Evolutionary conservation across 2,888 invertebrate species (phyloP), one percentile per base, ranked within the genome.

Genomic region (Drosophila vallismaia): DNA sequence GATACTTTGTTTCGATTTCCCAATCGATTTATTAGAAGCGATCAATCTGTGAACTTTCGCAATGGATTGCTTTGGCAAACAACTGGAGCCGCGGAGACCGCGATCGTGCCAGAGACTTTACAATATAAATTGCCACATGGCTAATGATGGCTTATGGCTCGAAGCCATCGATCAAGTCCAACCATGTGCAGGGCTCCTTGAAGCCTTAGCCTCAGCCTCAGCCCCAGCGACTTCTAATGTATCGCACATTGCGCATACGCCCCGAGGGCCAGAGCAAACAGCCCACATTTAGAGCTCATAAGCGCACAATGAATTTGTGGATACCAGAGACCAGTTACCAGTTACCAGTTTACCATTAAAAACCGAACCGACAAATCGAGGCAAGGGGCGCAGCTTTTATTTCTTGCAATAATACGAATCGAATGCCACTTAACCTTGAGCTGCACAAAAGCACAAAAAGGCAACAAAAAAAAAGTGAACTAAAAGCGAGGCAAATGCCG

Each of bases 371-470:
- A n/a, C n/a, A n/a, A 53, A 58, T 46, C 64, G 64, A 54, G 74
- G 58, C 62, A 19, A 45, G 60, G 55, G 71, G 66, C 57, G 75
- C 70, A 76, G 76, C 78, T 84, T 77, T 78, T 78, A 76, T 84
- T 84, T 86, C 87, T 77, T 81, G 76, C 86, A 81, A 79, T 77
- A 83, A 66, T 42, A 42, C 77, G 77, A 82, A 71, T 79, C 68
- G 75, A 77, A 74, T 66, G 75, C 86, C 74, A 82, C 76, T 82
- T 83, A 83, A 83, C 82, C 82, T 82, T 82, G 82, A 76, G 81
- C 71, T 69, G 79, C 72, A 76, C 55, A 70, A 64, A 60, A 8
- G 85, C 75, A 76, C 55, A 58, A 64, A 33, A 62, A 67, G 24
- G 24, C 53, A 42, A 28, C 31, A 58, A 75, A 55, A 42, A 44